Evolutionary conservation across 2,797 vertebrate species (phyloP).

Genomic region (Enteromius thamalakanensis): DNA sequence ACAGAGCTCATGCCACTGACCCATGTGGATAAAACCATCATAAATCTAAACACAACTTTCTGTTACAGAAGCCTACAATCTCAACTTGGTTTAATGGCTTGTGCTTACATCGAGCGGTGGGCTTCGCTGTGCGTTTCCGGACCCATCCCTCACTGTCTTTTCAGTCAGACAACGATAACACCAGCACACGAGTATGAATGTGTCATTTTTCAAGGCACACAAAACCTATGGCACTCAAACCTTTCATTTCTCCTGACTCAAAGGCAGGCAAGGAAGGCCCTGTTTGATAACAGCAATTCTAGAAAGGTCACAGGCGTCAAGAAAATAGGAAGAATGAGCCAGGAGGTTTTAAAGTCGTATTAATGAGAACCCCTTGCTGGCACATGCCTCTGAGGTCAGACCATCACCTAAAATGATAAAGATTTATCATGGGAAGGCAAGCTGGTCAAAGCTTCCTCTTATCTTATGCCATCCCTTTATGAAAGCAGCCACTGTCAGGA

Average conservation of each 20-base stretch:
- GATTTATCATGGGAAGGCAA: constrained; percentile 80
- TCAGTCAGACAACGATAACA: constrained; percentile 31
- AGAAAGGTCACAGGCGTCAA: constrained; percentile 82
- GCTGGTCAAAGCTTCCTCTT: constrained; percentile 79
- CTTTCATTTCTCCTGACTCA: constrained; percentile 70
- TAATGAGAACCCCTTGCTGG: constrained; percentile 81
- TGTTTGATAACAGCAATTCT: constrained; percentile 78
- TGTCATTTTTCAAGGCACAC: constrained; percentile 61
- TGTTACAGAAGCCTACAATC: not conserved
- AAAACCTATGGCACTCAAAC: constrained; percentile 68
- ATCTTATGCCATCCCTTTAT: constrained; percentile 76
- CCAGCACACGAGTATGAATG: constrained; percentile 37
- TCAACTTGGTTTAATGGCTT: constrained; percentile 12
- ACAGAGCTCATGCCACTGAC: not conserved
- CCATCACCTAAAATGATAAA: constrained; percentile 86
- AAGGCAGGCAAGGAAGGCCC: constrained; percentile 64
- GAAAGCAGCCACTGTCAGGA: constrained; percentile 77
- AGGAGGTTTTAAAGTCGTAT: constrained; percentile 82
- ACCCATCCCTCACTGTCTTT: constrained; percentile 9
- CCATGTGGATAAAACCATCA: not conserved
- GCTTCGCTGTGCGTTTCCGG: not conserved
- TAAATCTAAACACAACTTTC: not conserved
- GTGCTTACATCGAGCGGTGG: constrained; percentile 3
- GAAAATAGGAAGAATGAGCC: constrained; percentile 80
- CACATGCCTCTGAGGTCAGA: constrained; percentile 79